Base-by-base conservation (phyloP, 2,113 vertebrate species). In the Sapajus apella region DNA sequence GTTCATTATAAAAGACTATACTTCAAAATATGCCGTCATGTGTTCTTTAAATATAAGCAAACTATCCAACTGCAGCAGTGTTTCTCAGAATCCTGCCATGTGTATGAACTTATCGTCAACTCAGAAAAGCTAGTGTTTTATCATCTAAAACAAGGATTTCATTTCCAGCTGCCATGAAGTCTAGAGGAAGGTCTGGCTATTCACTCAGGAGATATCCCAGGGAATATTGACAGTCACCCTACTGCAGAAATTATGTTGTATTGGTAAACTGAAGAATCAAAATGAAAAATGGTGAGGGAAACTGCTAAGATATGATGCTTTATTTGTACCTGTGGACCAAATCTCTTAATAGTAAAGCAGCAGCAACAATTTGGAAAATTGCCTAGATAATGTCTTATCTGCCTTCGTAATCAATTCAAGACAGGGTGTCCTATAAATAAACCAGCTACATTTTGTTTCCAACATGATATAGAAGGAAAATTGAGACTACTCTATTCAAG, bases 21-120 rank as follows among this genome's bases (percentile, higher is more conserved):
- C 75, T 93, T 91, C n/a, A 58, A 58, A 86, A 94, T 68, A 23
- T 68, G 45, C 73, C 86, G 37, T 56, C 72, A 40, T 47, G 50
- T 2, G 10, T 94, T 84, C 75, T 88, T 64, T 72, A 95, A 95
- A 84, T 79, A 76, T n/a, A 77, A 81, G 80, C 87, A 92, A 90
- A 91, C 85, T 80, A 55, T 79, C 43, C 11, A 90, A 35, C 21
- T n/a, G 37, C 64, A 76, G 35, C 43, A 81, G 55, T 35, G 87
- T 68, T 87, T 87, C 43, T 87, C 70, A 37, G 70, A 83, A 86
- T 80, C 37, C 32, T 64, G 13, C 40, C 16, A 35, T 55, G 12
- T 58, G 32, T 17, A 23, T 50, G 35, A 90, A 91, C 56, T 83
- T 80, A 61, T 0, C 30, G 86, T 37, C 10, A 68, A 25, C 20